A percentile compares a stretch with the other conserved stretches of the same genome.
Evolutionary conservation across 2,797 vertebrate genomes (phyloP).

Genomic region (Cryptoblepharus egeriae): DNA sequence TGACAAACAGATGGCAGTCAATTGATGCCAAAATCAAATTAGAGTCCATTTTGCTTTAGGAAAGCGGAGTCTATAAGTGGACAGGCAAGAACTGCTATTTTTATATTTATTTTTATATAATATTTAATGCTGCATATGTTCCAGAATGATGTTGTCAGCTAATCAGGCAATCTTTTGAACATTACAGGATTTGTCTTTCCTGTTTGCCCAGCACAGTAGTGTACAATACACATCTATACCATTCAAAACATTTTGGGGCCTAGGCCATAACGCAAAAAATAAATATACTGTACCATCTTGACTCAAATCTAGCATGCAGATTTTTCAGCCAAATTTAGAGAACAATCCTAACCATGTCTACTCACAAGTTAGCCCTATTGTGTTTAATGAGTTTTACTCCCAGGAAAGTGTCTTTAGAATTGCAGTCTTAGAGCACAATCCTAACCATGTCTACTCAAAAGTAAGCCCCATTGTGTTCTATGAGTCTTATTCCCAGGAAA

Average conservation of each 20-base stretch:
- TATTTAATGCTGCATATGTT: constrained; percentile 54
- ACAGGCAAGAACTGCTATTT: constrained; percentile 23
- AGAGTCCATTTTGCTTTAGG: constrained; percentile 20
- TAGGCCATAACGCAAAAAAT: no score
- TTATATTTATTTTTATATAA: constrained; percentile 30
- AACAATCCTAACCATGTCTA: no score
- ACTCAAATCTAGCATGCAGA: no score
- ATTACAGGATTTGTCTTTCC: constrained; percentile 39
- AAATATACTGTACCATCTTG: no score
- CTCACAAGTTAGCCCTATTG: no score
- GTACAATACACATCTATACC: constrained; percentile 46
- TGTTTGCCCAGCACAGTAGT: constrained; percentile 15
- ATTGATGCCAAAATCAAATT: constrained; percentile 40
- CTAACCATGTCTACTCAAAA: no score
- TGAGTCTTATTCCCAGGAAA: no score
- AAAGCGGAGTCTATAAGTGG: constrained; percentile 5
- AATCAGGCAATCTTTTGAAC: constrained; percentile 47
- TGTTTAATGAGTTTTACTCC: no score
- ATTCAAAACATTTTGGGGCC: not conserved
- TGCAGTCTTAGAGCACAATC: no score
- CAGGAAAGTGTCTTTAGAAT: no score
- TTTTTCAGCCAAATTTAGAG: no score
- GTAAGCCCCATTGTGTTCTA: no score
- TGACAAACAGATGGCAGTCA: constrained; percentile 15
- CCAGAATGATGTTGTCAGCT: constrained; percentile 51